A percentile compares a stretch with the other conserved stretches of the same genome.
These are phyloP conservation scores for Sebastes oblongus DNA, from an alignment of 2,797 vertebrate genomes.

Conservation along the genomic window DNA sequence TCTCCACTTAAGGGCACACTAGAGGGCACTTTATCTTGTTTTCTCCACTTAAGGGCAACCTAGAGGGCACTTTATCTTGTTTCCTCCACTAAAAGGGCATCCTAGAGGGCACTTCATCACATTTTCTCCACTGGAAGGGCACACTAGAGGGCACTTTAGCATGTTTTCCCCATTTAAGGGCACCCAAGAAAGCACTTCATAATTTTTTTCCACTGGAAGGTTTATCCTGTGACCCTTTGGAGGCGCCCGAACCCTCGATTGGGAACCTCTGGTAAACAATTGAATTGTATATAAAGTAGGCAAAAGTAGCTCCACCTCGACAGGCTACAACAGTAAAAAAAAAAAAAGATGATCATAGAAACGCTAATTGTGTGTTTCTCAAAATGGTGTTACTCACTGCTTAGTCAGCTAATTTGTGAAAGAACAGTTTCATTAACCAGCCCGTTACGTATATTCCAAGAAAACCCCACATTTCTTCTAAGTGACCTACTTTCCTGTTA, in stretches of 20 bases:
- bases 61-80: too few relatives aligned
- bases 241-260: background rate
- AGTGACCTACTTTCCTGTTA: conserved; percentile 28
- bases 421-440: background rate
- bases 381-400: background rate
- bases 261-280: background rate
- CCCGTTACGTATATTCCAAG: background rate
- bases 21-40: accelerated
- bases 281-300: background rate
- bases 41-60: accelerated
- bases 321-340: too few relatives aligned
- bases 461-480: background rate
- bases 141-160: too few relatives aligned
- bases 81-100: accelerated
- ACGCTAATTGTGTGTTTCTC: background rate
- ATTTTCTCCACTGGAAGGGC: accelerated
- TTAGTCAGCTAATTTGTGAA: background rate
- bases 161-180: too few relatives aligned
- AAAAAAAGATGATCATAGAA: too few relatives aligned
- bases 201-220: too few relatives aligned
- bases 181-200: too few relatives aligned
- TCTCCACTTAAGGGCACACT: accelerated
- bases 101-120: accelerated
- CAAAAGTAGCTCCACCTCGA: background rate
- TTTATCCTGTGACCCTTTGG: background rate